Evolutionary conservation across 1,140 invertebrate genomes (phyloP), one percentile per base, ranked within the genome.

Genomic region (Drosophila kurseongensis): DNA sequence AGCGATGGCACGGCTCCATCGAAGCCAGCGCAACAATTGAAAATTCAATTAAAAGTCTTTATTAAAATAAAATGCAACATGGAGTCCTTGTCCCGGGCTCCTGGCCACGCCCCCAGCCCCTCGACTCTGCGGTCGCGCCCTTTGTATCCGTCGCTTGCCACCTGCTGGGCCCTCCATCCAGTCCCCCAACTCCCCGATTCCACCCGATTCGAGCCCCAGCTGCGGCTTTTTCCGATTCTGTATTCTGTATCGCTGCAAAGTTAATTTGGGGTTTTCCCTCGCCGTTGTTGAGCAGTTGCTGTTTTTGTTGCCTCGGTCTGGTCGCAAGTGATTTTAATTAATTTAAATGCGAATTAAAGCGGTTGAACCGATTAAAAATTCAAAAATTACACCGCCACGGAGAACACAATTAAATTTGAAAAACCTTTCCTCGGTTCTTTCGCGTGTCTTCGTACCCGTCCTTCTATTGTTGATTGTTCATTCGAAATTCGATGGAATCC

Each of bases 11-110:
- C n/a, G 55, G 66, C 44, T 38, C 44, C 56, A 51, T 63, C 54
- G 52, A 42, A 44, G 40, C 61, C 65, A 36, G 77, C 55, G 84
- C 80, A 88, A 88, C 84, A 88, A 88, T 84, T 88, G 84, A 88
- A 88, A 88, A 89, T 88, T 89, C 84, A 88, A 88, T 88, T 88
- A 88, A 88, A 88, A 88, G 80, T 89, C 84, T 88, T 88, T 88
- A 88, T 88, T 88, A 88, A 89, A 88, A 88, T 88, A 89, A 88
- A 88, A 88, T 89, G 73, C 80, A 69, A 73, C 81, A 83, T 65
- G 72, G 66, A 89, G 65, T 62, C 51, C 67, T 41, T 69, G 51
- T 48, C 42, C 27, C 16, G 10, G 35, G 47, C 45, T 60, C 57
- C 60, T 36, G 44, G 14, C 40, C 59, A 42, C 62, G 27, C 41